phyloP scores from a whole-genome alignment of 2,888 invertebrate genomes.

The Periphyllus acericola region DNA sequence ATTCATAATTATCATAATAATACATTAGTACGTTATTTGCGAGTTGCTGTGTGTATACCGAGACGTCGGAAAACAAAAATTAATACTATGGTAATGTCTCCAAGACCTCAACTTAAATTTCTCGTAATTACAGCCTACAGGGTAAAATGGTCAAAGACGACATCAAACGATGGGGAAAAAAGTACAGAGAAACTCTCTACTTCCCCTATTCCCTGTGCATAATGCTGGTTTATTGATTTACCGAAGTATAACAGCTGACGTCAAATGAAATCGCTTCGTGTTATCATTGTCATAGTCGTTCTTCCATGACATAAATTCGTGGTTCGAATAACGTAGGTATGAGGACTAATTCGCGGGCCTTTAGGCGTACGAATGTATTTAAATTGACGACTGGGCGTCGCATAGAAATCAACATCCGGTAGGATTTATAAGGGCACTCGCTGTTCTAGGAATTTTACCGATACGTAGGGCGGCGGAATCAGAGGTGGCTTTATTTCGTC shows the following conservation, averaged over 20 bases:
- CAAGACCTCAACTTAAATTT: background rate
- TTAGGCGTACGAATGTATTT: too few relatives aligned
- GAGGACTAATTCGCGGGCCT: background rate
- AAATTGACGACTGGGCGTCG: too few relatives aligned
- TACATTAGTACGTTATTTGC: too few relatives aligned
- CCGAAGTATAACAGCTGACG: background rate
- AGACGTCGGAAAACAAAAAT: background rate
- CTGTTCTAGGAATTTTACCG: too few relatives aligned
- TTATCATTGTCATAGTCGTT: conserved; percentile 1
- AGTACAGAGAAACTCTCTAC: too few relatives aligned
- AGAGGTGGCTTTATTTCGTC: too few relatives aligned
- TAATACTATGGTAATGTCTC: background rate
- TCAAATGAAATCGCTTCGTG: background rate
- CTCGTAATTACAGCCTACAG: background rate
- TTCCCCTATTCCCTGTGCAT: background rate
- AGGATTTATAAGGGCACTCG: too few relatives aligned
- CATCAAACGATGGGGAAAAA: background rate
- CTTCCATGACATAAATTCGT: conserved; percentile 33
- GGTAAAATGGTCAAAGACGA: too few relatives aligned
- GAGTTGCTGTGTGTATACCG: background rate
- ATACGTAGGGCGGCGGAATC: too few relatives aligned
- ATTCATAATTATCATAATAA: too few relatives aligned
- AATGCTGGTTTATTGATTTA: conserved; percentile 27
- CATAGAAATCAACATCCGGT: too few relatives aligned
- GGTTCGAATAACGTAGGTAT: conserved; percentile 1